A percentile compares a stretch with the other conserved stretches of the same genome.
phyloP scores from a whole-genome alignment of 2,888 invertebrate genomes.

The Amphipyra tragopoginis region DNA sequence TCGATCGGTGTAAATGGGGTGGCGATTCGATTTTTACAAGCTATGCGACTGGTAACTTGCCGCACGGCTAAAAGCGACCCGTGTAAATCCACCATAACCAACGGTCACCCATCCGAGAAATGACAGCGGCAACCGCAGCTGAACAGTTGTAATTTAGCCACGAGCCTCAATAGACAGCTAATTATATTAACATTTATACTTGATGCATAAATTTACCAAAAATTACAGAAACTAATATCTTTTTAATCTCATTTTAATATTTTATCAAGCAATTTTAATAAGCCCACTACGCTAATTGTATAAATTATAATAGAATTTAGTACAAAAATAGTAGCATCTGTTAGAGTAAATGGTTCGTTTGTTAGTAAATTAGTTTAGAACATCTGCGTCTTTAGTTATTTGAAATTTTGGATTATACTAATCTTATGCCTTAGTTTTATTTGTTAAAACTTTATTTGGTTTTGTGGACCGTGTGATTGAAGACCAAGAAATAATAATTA shows the following conservation, averaged over 20 bases:
- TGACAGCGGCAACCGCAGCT: too few species aligned
- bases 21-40: too few species aligned
- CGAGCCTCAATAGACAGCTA: too few species aligned
- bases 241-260: constrained; percentile 24
- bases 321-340: constrained; percentile 49
- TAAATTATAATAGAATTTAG: constrained; percentile 49
- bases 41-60: too few species aligned
- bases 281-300: constrained; percentile 30
- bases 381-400: constrained; percentile 43
- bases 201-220: background rate
- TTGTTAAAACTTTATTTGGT: background rate
- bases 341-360: constrained; percentile 15
- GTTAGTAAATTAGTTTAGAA: constrained; percentile 36
- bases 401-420: constrained; percentile 35
- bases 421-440: constrained; percentile 11
- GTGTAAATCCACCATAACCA: too few species aligned
- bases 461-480: too few species aligned
- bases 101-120: too few species aligned
- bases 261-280: background rate
- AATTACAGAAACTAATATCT: background rate
- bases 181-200: background rate
- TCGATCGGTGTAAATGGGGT: too few species aligned
- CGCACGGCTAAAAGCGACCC: too few species aligned
- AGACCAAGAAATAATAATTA: too few species aligned
- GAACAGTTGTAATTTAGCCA: too few species aligned